Evolutionary conservation across 2,888 invertebrate genomes (phyloP).

Genomic region (Eristalis tenax): DNA sequence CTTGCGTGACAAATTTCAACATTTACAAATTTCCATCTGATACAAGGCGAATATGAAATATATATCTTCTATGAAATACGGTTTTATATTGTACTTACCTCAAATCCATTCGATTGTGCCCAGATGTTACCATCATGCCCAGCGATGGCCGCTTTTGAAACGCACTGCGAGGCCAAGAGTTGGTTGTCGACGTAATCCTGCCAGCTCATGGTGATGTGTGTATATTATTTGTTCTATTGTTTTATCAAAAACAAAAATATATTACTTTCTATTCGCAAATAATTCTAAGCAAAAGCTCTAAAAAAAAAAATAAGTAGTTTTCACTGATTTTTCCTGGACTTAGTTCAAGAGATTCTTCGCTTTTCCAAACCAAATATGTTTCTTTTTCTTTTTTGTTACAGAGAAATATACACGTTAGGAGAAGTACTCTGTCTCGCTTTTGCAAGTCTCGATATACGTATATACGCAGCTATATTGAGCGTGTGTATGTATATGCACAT

Average conservation of each 20-base stretch:
- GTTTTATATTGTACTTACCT: conserved; percentile 87
- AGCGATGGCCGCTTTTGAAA: conserved; percentile 96
- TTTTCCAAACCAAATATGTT: conserved; percentile 25
- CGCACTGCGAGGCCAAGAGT: conserved; percentile 96
- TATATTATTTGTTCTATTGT: conserved; percentile 72
- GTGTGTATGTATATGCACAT: conserved; percentile 63
- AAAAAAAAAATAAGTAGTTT: conserved; percentile 30
- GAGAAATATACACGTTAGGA: conserved; percentile 43
- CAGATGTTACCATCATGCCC: conserved; percentile 97
- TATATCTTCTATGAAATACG: conserved; percentile 1
- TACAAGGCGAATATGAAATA: background rate
- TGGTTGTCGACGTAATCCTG: conserved; percentile 99
- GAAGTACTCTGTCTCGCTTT: conserved; percentile 46
- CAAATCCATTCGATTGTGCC: conserved; percentile 96
- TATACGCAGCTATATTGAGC: conserved; percentile 40
- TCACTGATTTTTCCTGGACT: conserved; percentile 47
- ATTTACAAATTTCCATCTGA: conserved; percentile 10
- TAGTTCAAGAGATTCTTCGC: conserved; percentile 1
- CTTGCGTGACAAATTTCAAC: conserved; percentile 75
- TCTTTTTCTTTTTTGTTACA: conserved; percentile 52
- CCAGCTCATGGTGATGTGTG: conserved; percentile 91
- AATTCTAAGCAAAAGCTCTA: conserved; percentile 19
- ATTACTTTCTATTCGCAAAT: conserved; percentile 53
- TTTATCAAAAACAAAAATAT: conserved; percentile 58
- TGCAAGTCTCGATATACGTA: conserved; percentile 48